These are phyloP conservation scores for Tinea pellionella DNA, from an alignment of 2,888 invertebrate genomes.

Conservation along the genomic window DNA sequence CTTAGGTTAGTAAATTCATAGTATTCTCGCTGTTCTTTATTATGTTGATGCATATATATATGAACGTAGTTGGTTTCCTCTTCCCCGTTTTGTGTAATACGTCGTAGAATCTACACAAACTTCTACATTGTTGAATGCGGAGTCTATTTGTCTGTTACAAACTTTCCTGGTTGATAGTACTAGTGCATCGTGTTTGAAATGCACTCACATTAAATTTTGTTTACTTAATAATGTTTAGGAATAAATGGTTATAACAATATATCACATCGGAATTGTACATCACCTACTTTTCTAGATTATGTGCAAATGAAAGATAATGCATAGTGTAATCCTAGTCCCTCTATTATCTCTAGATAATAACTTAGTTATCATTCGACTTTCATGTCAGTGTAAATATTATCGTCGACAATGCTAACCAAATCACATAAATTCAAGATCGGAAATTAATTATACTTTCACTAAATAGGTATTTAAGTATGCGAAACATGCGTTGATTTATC, in stretches of 20 bases:
- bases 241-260: too few species aligned
- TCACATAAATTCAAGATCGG: not conserved
- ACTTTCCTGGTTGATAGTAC: not conserved
- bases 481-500: not conserved
- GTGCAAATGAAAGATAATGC: not conserved
- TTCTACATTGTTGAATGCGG: not conserved
- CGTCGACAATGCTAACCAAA: not conserved
- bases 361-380: not conserved
- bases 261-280: too few species aligned
- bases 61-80: too few species aligned
- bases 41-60: too few species aligned
- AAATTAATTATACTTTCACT: not conserved
- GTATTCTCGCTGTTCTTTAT: too few species aligned
- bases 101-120: too few species aligned
- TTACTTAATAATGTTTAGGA: too few species aligned
- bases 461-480: not conserved
- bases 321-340: not conserved
- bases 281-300: too few species aligned
- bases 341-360: not conserved
- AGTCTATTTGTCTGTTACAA: not conserved
- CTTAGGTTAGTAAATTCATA: too few species aligned
- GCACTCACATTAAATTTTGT: too few species aligned
- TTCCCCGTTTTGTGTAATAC: too few species aligned
- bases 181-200: too few species aligned
- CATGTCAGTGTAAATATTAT: not conserved